Evolutionary conservation across 2,888 invertebrate species (phyloP).

Genomic region (Apodemia duryi): DNA sequence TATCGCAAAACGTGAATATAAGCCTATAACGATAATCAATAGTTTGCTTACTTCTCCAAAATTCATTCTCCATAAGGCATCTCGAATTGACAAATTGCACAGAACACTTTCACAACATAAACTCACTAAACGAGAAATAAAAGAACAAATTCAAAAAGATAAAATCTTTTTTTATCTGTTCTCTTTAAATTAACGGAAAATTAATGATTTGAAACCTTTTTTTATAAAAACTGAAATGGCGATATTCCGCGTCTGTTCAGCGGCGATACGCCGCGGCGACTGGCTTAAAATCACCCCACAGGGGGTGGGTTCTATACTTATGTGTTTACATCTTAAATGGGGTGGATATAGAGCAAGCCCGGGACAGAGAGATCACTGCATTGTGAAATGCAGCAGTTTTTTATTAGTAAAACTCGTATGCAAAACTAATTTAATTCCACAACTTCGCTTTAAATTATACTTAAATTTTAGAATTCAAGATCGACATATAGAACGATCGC

Average conservation of each 20-base stretch:
- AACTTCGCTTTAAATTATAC: too few species aligned
- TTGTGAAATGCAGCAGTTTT: not conserved
- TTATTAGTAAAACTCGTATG: not conserved
- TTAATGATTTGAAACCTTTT: constrained; percentile 21
- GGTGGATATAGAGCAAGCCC: constrained; percentile 52
- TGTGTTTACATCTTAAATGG: constrained; percentile 75
- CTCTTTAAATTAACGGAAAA: constrained; percentile 1
- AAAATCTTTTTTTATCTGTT: constrained; percentile 10
- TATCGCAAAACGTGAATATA: constrained; percentile 5
- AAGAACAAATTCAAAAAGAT: constrained; percentile 1
- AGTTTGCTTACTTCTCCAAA: constrained; percentile 27
- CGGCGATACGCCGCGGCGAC: constrained; percentile 64
- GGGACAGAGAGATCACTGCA: constrained; percentile 23
- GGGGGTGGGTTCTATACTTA: constrained; percentile 57
- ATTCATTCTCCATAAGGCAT: constrained; percentile 32
- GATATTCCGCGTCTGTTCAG: constrained; percentile 46
- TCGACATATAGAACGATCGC: too few species aligned
- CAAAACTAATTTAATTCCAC: too few species aligned
- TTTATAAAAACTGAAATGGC: constrained; percentile 31
- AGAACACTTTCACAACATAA: constrained; percentile 19
- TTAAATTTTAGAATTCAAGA: too few species aligned
- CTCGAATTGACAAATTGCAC: constrained; percentile 27
- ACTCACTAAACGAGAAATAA: constrained; percentile 16
- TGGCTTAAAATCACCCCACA: constrained; percentile 47
- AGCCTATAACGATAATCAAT: constrained; percentile 24